phyloP scores from a whole-genome alignment of 2,113 vertebrate species.

The Crocuta crocuta region DNA sequence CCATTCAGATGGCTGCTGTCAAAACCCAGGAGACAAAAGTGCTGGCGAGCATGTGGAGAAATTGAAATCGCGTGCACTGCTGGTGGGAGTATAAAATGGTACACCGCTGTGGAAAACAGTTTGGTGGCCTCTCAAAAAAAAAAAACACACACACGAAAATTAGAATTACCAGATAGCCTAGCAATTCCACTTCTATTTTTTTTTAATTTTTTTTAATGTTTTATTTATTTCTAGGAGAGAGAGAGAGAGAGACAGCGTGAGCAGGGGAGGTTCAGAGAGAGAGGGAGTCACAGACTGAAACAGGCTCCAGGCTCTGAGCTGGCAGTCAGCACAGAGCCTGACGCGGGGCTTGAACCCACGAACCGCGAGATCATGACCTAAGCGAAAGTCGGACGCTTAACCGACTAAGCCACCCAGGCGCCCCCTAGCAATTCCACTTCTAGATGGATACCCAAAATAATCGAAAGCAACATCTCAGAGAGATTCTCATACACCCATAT shows the following conservation, averaged over 20 bases:
- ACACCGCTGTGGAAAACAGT: not conserved
- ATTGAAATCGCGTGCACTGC: not conserved
- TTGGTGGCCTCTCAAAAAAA: not conserved
- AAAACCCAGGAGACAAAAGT: not conserved
- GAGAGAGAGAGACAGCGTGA: too few species aligned
- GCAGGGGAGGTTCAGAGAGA: too few species aligned
- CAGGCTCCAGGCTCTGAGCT: too few species aligned
- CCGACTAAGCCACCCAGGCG: too few species aligned
- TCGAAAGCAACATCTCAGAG: not conserved
- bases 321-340: too few species aligned
- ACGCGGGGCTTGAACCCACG: too few species aligned
- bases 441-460: not conserved
- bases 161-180: not conserved
- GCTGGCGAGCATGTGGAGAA: not conserved
- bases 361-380: too few species aligned
- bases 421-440: not conserved
- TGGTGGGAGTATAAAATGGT: not conserved
- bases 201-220: too few species aligned
- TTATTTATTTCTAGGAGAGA: too few species aligned
- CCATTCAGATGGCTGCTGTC: not conserved
- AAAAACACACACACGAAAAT: not conserved
- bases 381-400: too few species aligned
- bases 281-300: too few species aligned
- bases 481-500: not conserved
- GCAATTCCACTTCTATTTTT: not conserved